Evolutionary conservation across 2,888 invertebrate genomes (phyloP), one percentile per base, ranked within the genome.

Genomic region (Ypsolopha scabrella): DNA sequence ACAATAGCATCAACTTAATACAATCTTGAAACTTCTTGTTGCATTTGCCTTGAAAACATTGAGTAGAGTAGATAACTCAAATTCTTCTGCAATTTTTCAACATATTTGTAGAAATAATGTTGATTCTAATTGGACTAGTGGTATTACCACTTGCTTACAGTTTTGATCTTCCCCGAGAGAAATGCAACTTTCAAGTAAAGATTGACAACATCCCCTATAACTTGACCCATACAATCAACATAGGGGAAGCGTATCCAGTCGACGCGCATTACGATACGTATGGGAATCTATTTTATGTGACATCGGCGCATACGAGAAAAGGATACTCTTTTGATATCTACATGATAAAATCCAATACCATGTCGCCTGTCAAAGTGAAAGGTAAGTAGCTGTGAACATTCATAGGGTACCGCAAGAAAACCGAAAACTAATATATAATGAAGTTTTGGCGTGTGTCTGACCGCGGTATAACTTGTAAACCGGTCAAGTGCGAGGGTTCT

Each of bases 211-310:
- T 78, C 2, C 67, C 64, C 24, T 80, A 75, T 44, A 74, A 75
- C 50, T 56, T 71, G 1, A 62, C 67, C 0, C 54, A 70, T 36
- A 67, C 63, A 0, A 78, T 77, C 49, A 53, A 70, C 1, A 60
- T 76, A 0, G 72, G 70, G 0, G 66, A 75, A 24, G 67, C 64
- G 0, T 67, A 66, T 45, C 80, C 82, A 0, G 72, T 72, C 0
- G 78, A 82, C 52, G 75, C 78, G 0, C 80, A 81, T 54, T 81
- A 67, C 47, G 82, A 82, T 54, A 62, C 56, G 1, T 69, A 62
- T 34, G 82, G 80, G 0, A 81, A 82, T 58, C 58, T 82, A 38
- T 82, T 83, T 57, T 83, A 67, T 39, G 75, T 83, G 2, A 68
- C 72, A 56, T 65, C 70, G 1, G 70, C 67, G 34, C 62, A 59